phyloP scores from a whole-genome alignment of 2,888 invertebrate species.

The Orthosia gracilis region DNA sequence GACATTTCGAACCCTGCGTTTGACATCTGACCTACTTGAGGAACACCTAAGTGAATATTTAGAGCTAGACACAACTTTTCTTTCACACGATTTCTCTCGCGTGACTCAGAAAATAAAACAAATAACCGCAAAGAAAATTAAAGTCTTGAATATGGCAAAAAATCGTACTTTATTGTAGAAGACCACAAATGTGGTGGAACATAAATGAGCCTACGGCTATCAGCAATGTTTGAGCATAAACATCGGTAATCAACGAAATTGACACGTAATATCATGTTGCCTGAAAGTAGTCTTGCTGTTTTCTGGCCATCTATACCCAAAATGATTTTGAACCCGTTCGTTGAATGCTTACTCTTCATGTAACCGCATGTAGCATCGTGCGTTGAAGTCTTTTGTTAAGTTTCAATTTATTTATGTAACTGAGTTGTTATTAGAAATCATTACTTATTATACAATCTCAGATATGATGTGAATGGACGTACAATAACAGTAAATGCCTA shows the following conservation, averaged over 20 bases:
- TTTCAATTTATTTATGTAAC: conserved; percentile 48
- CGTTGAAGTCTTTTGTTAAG: conserved; percentile 85
- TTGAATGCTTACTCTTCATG: conserved; percentile 50
- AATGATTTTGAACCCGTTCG: conserved; percentile 21
- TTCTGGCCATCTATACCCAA: background rate
- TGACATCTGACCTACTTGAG: conserved; percentile 43
- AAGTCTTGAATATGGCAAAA: background rate
- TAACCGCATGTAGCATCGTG: conserved; percentile 66
- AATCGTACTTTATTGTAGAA: background rate
- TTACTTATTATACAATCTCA: conserved; percentile 30
- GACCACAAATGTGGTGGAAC: background rate
- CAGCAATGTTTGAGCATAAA: background rate
- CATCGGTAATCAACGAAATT: background rate
- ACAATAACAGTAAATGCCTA: conserved; percentile 45
- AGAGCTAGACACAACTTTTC: conserved; percentile 67
- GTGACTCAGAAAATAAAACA: conserved; percentile 32
- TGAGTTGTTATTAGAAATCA: conserved; percentile 35
- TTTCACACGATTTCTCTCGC: conserved; percentile 59
- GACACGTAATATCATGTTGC: background rate
- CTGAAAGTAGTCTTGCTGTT: background rate
- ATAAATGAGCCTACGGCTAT: background rate
- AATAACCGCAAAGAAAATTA: conserved; percentile 14
- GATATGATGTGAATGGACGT: conserved; percentile 39
- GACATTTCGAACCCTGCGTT: conserved; percentile 18
- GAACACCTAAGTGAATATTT: conserved; percentile 65